Evolutionary conservation across 1,140 invertebrate genomes (phyloP).

Genomic region (Bilobella aurantiaca): DNA sequence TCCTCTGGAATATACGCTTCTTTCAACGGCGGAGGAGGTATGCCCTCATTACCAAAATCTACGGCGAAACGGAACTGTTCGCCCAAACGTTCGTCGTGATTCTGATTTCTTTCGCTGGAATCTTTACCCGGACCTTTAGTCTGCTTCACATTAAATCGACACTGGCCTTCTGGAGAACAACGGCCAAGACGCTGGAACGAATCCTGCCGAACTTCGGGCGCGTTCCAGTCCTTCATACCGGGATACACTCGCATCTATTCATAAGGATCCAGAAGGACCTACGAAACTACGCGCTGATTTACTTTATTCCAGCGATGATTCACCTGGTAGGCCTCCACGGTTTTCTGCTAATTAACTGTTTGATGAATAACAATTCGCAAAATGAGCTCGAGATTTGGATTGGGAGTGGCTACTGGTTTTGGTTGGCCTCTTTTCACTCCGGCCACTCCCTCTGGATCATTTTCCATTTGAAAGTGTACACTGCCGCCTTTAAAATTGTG

Average conservation of each 20-base stretch:
- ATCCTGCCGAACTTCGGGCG: neutral
- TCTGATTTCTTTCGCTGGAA: neutral
- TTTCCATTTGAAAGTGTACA: slow-evolving; percentile 24
- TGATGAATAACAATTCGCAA: neutral
- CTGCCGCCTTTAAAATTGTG: slow-evolving; percentile 10
- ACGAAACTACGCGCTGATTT: neutral
- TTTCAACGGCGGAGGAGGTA: neutral
- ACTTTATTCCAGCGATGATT: neutral
- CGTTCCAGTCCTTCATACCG: neutral
- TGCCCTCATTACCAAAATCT: neutral
- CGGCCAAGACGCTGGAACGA: slow-evolving; percentile 6
- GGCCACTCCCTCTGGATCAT: slow-evolving; percentile 16
- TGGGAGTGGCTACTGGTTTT: slow-evolving; percentile 1
- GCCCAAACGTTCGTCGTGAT: slow-evolving; percentile 1
- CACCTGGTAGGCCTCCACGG: neutral
- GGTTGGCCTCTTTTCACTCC: neutral
- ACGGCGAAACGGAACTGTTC: slow-evolving; percentile 11
- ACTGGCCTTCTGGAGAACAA: slow-evolving; percentile 13
- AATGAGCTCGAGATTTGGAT: slow-evolving; percentile 1
- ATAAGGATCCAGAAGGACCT: neutral
- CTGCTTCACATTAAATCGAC: neutral
- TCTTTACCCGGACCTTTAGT: neutral
- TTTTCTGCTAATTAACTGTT: neutral
- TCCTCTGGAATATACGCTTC: neutral
- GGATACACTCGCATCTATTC: neutral